Percentiles rank a stretch among this genome's conserved stretches.
These are phyloP conservation scores for Troides oblongomaculatus DNA, from an alignment of 2,888 invertebrate species.

Conservation along the genomic window DNA sequence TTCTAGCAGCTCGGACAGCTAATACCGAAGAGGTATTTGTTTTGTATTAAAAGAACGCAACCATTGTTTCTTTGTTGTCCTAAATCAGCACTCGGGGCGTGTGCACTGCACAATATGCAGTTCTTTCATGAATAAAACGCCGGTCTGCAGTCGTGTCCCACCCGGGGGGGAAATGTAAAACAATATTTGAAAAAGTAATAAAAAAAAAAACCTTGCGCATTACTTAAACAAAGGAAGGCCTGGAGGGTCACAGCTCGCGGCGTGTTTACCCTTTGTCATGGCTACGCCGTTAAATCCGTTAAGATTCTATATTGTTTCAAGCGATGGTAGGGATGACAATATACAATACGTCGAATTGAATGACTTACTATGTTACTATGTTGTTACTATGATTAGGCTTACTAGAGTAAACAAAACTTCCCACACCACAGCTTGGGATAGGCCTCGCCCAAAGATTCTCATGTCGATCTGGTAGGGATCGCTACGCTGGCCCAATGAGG, in stretches of 20 bases:
- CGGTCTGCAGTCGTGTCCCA: conserved; percentile 43
- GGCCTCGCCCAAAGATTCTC: too few species aligned
- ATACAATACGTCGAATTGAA: neutral
- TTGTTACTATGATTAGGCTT: too few species aligned
- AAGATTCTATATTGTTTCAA: conserved; percentile 60
- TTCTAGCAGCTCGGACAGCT: too few species aligned
- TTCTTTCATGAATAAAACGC: conserved; percentile 20
- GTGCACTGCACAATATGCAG: conserved; percentile 16
- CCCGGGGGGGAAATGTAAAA: conserved; percentile 43
- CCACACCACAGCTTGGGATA: too few species aligned
- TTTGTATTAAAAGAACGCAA: neutral
- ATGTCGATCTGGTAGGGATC: too few species aligned
- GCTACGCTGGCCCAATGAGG: too few species aligned
- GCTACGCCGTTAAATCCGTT: conserved; percentile 67
- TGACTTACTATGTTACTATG: too few species aligned
- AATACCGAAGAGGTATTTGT: neutral
- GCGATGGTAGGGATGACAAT: conserved; percentile 10
- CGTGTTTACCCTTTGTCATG: conserved; percentile 67
- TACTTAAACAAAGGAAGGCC: conserved; percentile 71
- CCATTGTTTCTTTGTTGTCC: neutral
- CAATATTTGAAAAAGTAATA: conserved; percentile 51
- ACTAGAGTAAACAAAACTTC: too few species aligned
- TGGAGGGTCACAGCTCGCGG: conserved; percentile 69
- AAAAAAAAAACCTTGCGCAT: conserved; percentile 51
- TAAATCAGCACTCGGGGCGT: conserved; percentile 2